Base-by-base conservation (phyloP, 1,140 invertebrate species). In the Philotrypesis tridentata region DNA sequence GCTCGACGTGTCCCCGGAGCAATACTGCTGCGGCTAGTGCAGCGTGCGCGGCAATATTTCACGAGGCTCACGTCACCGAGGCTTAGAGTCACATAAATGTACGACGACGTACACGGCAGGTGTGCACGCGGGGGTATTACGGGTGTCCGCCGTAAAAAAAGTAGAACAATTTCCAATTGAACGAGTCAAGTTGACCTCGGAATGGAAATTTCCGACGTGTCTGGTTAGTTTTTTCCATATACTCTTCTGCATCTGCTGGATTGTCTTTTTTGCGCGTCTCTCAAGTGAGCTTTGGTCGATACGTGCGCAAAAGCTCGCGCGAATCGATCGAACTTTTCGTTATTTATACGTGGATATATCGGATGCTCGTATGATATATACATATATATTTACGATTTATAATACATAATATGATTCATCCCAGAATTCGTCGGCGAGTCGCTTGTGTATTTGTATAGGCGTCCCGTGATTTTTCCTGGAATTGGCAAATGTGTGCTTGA, bases 11-110 rank as follows among this genome's bases (percentile, higher is more conserved):
- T 70, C 31, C 67, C 29, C 8, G 27, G 11, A 33, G 65, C 65
- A 29, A 67, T 31, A 31, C 25, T 29, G 27, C 65, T 25, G n/a
- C 60, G 60, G n/a, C n/a, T n/a, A 27, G 23, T 25, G 68, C 71
- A 48, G 71, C 43, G 8, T n/a, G n/a, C n/a, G n/a, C n/a, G n/a
- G 23, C 40, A 73, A 73, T 73, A 73, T 73, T 73, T 73, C 27
- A 73, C 71, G 40, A 73, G 27, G 12, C 68, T 29, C 65, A 25
- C 65, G 60, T 63, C 25, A n/a, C n/a, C n/a, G 63, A 27, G 63
- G 23, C 48, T 21, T 55, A 55, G 48, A 48, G 63, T 27, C 23
- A 12, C 23, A 27, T 25, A 37, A 37, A 37, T 37, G 33, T 37
- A 27, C 27, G 6, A 23, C 65, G 29, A 31, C 25, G 8, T 12